phyloP scores from a whole-genome alignment of 2,113 vertebrate genomes.

The Catharus fuscescens region DNA sequence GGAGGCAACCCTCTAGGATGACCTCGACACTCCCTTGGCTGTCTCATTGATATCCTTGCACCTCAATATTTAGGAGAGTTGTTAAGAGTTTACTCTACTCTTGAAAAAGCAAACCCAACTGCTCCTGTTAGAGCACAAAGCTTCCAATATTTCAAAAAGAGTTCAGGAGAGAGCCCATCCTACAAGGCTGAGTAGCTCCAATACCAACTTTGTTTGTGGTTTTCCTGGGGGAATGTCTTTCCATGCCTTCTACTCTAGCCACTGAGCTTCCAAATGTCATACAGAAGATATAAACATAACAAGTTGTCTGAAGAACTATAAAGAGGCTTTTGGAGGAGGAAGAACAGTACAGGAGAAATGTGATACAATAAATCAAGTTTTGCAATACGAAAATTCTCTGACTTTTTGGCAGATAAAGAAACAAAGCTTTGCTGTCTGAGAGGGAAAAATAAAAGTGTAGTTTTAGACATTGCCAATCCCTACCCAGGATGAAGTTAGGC shows the following conservation, averaged over 20 bases:
- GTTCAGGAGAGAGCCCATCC: neutral
- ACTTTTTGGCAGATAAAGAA: neutral
- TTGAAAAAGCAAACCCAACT: neutral
- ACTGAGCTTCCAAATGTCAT: neutral
- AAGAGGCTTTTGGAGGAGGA: neutral
- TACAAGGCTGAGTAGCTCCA: neutral
- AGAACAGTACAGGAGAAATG: neutral
- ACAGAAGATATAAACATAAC: neutral
- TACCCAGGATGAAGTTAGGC: neutral
- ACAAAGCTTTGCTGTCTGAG: neutral
- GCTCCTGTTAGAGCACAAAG: neutral
- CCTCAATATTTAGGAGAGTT: neutral
- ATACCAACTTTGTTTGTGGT: neutral
- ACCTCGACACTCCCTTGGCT: neutral
- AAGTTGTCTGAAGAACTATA: neutral
- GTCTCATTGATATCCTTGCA: neutral
- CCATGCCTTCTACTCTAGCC: neutral
- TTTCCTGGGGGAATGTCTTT: fast-evolving
- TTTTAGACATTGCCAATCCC: neutral
- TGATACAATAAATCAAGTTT: neutral
- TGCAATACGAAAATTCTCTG: neutral
- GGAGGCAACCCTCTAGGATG: neutral
- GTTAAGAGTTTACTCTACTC: neutral
- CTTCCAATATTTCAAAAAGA: neutral
- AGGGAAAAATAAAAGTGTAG: fast-evolving